Evolutionary conservation across 2,888 invertebrate species (phyloP).

Genomic region (Lasioglossum lativentre): DNA sequence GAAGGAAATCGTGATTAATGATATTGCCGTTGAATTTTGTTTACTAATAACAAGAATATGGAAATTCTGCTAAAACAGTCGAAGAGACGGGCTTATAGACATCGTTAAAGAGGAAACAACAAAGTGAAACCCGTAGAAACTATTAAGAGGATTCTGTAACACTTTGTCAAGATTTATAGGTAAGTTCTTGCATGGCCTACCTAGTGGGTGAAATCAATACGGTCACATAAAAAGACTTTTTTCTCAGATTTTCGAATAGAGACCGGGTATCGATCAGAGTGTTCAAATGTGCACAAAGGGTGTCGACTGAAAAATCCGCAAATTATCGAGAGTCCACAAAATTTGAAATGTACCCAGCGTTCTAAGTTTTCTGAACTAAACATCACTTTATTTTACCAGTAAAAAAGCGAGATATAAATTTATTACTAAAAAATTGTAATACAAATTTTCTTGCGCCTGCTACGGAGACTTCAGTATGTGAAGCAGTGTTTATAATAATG

Average conservation of each 20-base stretch:
- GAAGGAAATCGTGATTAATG: too few relatives aligned
- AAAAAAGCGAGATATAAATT: not conserved
- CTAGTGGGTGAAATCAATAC: not conserved
- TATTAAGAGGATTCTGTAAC: not conserved
- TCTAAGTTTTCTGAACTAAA: not conserved
- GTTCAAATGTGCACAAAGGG: not conserved
- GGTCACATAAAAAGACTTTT: not conserved
- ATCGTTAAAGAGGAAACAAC: not conserved
- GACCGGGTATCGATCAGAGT: not conserved
- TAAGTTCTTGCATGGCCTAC: not conserved
- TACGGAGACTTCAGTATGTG: too few relatives aligned
- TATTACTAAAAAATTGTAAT: not conserved
- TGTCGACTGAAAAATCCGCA: not conserved
- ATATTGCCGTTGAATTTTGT: not conserved
- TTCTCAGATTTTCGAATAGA: not conserved
- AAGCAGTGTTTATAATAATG: too few relatives aligned
- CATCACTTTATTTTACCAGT: not conserved
- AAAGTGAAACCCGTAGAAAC: not conserved
- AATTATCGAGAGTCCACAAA: not conserved
- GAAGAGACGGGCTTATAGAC: not conserved
- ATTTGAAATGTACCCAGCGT: not conserved
- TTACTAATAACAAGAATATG: not conserved
- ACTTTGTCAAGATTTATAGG: conserved; percentile 1
- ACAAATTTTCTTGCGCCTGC: too few relatives aligned
- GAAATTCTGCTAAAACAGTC: not conserved